phyloP scores from a whole-genome alignment of 2,797 vertebrate genomes.

The Craterocephalus amniculus region DNA sequence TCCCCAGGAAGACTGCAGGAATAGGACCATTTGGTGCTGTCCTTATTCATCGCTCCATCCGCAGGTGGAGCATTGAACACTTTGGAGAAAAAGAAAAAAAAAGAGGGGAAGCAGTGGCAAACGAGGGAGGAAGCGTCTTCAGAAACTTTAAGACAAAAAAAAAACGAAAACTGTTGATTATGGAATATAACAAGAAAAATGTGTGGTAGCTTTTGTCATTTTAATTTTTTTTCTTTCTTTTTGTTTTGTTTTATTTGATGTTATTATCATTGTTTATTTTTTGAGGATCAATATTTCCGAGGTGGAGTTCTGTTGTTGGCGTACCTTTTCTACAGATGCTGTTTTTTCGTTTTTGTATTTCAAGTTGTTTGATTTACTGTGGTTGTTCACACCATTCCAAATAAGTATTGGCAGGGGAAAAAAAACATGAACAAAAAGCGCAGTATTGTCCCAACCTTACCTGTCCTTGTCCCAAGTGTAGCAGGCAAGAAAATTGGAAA shows the following conservation, averaged over 20 bases:
- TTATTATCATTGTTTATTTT: constrained; percentile 69
- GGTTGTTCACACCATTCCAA: constrained; percentile 82
- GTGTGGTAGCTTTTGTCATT: constrained; percentile 82
- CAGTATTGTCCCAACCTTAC: constrained; percentile 72
- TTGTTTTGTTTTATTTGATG: background rate
- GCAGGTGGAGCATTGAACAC: constrained; percentile 57
- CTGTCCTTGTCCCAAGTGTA: constrained; percentile 64
- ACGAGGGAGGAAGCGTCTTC: constrained; percentile 63
- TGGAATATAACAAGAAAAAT: constrained; percentile 77
- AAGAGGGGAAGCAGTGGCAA: constrained; percentile 53
- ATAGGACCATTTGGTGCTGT: constrained; percentile 71
- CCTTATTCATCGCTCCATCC: constrained; percentile 55
- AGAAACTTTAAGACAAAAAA: constrained; percentile 76
- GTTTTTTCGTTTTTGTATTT: constrained; percentile 69
- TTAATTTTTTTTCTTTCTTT: constrained; percentile 72
- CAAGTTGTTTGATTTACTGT: constrained; percentile 70
- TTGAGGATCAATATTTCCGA: constrained; percentile 78
- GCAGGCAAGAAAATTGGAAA: constrained; percentile 78
- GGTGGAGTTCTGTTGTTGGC: constrained; percentile 74
- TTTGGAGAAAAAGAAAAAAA: constrained; percentile 52
- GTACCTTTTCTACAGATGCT: constrained; percentile 72
- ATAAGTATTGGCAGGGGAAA: constrained; percentile 66
- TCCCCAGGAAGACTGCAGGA: constrained; percentile 72
- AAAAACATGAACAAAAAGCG: constrained; percentile 44
- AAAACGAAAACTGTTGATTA: constrained; percentile 75